phyloP scores from a whole-genome alignment of 2,113 vertebrate genomes.

The Numida meleagris region DNA sequence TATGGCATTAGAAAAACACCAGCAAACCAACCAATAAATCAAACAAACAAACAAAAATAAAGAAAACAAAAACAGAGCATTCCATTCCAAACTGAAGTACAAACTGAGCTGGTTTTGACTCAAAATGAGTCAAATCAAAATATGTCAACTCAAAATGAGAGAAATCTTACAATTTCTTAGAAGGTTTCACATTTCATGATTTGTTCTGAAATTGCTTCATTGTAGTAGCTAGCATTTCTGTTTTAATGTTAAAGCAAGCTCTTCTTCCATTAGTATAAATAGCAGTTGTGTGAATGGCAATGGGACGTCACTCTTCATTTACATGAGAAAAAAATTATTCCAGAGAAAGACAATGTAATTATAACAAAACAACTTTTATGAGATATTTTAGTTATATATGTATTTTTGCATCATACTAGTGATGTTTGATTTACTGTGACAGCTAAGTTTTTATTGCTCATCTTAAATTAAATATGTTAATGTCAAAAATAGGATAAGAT shows the following conservation, averaged over 20 bases:
- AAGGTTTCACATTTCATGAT: not conserved
- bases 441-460: not conserved
- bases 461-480: not conserved
- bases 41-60: too few relatives aligned
- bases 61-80: not conserved
- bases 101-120: not conserved
- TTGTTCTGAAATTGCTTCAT: not conserved
- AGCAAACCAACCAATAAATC: too few relatives aligned
- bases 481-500: not conserved
- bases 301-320: not conserved
- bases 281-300: not conserved
- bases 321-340: not conserved
- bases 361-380: not conserved
- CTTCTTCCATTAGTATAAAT: not conserved
- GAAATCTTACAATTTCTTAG: slow-evolving; percentile 23
- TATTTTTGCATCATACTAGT: not conserved
- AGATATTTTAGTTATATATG: not conserved
- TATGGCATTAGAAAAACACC: not conserved
- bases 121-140: too few relatives aligned
- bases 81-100: not conserved
- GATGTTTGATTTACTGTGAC: not conserved
- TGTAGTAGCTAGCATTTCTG: not conserved
- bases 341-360: not conserved
- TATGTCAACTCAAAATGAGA: too few relatives aligned
- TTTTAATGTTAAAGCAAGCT: not conserved